These are phyloP conservation scores for Dolichallabes microphthalmus DNA, from an alignment of 2,113 vertebrate species.

Conservation along the genomic window DNA sequence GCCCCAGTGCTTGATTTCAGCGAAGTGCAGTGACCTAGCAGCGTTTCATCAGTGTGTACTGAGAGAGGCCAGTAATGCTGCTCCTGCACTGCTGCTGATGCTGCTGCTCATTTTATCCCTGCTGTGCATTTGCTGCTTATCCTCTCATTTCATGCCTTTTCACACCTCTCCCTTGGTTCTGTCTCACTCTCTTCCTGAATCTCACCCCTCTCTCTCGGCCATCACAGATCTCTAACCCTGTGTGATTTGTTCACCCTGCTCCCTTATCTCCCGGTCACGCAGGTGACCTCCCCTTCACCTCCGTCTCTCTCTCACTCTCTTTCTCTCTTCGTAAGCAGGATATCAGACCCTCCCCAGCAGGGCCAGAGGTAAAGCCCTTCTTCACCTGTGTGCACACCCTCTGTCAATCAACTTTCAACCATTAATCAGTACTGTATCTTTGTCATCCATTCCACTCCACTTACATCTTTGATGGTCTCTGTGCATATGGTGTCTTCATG, in stretches of 20 bases:
- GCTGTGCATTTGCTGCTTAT: conserved; percentile 35
- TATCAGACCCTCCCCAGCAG: conserved; percentile 60
- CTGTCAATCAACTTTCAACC: conserved; percentile 11
- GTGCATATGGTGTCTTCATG: conserved; percentile 5
- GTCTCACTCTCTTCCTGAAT: conserved; percentile 4
- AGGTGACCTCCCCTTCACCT: conserved; percentile 28
- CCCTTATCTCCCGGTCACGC: conserved; percentile 31
- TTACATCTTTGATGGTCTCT: conserved; percentile 11
- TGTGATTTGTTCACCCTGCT: conserved; percentile 28
- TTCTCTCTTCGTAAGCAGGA: conserved; percentile 51
- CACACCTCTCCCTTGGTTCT: conserved; percentile 32
- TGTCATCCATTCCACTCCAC: background rate
- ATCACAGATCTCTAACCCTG: conserved; percentile 27
- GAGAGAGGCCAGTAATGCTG: conserved; percentile 7
- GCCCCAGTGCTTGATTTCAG: background rate
- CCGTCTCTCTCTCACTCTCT: background rate
- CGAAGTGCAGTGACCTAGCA: background rate
- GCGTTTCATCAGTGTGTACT: background rate
- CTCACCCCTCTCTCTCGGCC: conserved; percentile 25
- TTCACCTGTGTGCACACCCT: conserved; percentile 30
- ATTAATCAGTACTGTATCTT: background rate
- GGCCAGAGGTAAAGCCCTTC: conserved; percentile 54
- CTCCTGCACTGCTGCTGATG: conserved; percentile 31
- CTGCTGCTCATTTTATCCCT: conserved; percentile 37
- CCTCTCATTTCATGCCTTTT: conserved; percentile 30